Evolutionary conservation across 2,888 invertebrate species (phyloP), one percentile per base, ranked within the genome.

Genomic region (Blastobasis lacticolella): DNA sequence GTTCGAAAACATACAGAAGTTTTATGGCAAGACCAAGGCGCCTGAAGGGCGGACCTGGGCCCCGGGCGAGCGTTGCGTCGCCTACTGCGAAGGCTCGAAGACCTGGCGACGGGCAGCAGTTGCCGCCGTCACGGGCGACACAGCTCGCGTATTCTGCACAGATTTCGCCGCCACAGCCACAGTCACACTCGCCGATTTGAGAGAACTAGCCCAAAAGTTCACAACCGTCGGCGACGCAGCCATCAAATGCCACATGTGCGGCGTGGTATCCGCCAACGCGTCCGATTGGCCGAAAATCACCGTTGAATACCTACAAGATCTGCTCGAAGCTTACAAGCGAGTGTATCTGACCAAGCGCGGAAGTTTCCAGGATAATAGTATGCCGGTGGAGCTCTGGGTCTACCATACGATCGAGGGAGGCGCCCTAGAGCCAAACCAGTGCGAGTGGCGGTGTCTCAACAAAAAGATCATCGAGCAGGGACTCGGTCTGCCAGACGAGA

Each of bases 261-360:
- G 93, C 23, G 89, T 96, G 7, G 75, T 83, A 37, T 93, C 95
- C 0, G 93, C 94, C 0, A 92, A 93, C 0, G 92, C 90, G 0
- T 92, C 90, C 0, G 86, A 85, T 37, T 94, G 93, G 93, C 90
- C 91, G 0, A 81, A 83, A 0, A 66, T 90, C 0, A 90, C 94
- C 0, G 90, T 90, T 38, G 90, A 92, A 57, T 90, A 83, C 57
- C 83, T 94, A 1, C 80, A 82, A 46, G 89, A 90, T 9, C 75
- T 91, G 3, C 71, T 92, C 2, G 75, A 79, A 1, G 80, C 77
- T 0, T 91, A 90, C 66, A 78, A 83, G 6, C 71, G 81, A 53
- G 59, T 83, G 58, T 92, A 85, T 62, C 90, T 92, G 3, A 88
- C 90, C 0, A 90, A 90, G 74, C 61, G 85, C 44, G 91, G 91